A percentile compares a stretch with the other conserved stretches of the same genome.
Evolutionary conservation across 1,140 invertebrate genomes (phyloP).

Genomic region (Sycobia sp.): DNA sequence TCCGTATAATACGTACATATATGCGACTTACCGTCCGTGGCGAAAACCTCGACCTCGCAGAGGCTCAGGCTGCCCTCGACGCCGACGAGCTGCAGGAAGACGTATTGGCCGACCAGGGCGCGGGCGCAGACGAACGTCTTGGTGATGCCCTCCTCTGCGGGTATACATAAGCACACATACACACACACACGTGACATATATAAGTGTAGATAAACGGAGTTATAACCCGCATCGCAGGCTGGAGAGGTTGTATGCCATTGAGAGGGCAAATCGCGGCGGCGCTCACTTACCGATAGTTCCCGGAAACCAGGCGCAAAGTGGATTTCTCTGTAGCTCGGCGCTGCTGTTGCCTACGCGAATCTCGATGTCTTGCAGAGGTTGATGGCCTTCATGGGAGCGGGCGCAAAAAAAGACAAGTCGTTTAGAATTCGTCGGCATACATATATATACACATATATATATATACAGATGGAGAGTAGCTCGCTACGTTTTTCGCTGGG

Average conservation of each 20-base stretch:
- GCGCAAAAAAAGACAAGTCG: background rate
- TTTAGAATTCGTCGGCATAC: constrained; percentile 1
- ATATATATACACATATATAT: too few species aligned
- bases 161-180: too few species aligned
- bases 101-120: constrained; percentile 81
- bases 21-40: constrained; percentile 75
- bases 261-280: background rate
- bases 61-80: constrained; percentile 87
- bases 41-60: constrained; percentile 91
- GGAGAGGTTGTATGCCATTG: background rate
- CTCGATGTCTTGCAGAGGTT: constrained; percentile 88
- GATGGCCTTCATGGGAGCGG: constrained; percentile 80
- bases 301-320: constrained; percentile 90
- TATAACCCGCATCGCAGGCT: background rate
- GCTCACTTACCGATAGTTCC: constrained; percentile 78
- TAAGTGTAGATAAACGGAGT: background rate
- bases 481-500: background rate
- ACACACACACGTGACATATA: background rate
- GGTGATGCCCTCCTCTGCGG: constrained; percentile 83
- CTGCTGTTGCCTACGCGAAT: constrained; percentile 91
- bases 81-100: constrained; percentile 87
- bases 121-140: constrained; percentile 88
- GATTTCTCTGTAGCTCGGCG: constrained; percentile 81
- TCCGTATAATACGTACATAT: too few species aligned
- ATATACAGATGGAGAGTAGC: too few species aligned